Percentiles rank a stretch among this genome's conserved stretches.
Evolutionary conservation across 2,888 invertebrate species (phyloP).

Genomic region (Protodeltote pygarga): DNA sequence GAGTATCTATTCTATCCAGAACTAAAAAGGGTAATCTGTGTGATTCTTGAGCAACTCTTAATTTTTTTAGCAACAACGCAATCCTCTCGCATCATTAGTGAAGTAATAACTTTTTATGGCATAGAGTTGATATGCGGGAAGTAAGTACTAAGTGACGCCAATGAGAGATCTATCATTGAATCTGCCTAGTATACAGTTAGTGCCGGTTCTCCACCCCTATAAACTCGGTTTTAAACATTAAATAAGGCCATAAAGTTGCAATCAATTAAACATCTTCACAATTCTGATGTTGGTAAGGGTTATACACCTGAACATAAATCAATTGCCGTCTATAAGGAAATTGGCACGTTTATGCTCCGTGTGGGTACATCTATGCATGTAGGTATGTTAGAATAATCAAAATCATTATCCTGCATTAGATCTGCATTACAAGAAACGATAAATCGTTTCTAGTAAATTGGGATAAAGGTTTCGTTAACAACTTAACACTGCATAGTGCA

Average conservation of each 20-base stretch:
- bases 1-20: too few species aligned
- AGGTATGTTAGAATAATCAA: constrained; percentile 10
- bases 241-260: constrained; percentile 57
- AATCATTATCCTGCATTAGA: constrained; percentile 18
- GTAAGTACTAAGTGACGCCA: constrained; percentile 52
- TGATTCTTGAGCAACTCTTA: background rate
- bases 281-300: constrained; percentile 46
- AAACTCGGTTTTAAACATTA: constrained; percentile 52
- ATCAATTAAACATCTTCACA: constrained; percentile 59
- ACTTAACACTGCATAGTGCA: too few species aligned
- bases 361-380: constrained; percentile 22
- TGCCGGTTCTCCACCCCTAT: constrained; percentile 45
- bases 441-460: background rate
- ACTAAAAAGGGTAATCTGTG: too few species aligned
- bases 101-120: constrained; percentile 57
- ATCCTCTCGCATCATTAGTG: constrained; percentile 47
- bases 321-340: constrained; percentile 61
- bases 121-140: constrained; percentile 53
- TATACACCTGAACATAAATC: constrained; percentile 54
- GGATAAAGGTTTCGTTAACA: too few species aligned
- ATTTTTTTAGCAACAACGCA: constrained; percentile 19
- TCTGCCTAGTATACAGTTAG: constrained; percentile 45
- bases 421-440: constrained; percentile 6
- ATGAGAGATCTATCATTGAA: constrained; percentile 52
- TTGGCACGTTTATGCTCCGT: constrained; percentile 51